Base-by-base conservation (phyloP, 1,140 invertebrate genomes). In the Dinoponera quadriceps region DNA sequence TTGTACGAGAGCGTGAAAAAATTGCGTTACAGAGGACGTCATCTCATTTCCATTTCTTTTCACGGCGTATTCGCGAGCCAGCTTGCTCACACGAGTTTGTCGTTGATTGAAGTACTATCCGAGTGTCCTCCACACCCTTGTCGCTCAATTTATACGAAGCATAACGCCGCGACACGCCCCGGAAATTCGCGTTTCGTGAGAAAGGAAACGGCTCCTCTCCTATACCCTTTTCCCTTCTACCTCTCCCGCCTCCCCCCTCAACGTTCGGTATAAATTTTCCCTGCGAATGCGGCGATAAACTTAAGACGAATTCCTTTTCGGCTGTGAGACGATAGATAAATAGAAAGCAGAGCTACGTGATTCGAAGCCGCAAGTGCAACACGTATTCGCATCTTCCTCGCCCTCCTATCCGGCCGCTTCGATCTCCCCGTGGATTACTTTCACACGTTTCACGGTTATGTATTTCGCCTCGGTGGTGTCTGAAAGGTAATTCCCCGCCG, bases 131-230 rank as follows among this genome's bases (percentile, higher is more conserved):
- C 49, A 44, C 33, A 9, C 75, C 33, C 33, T 68, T 68, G 65
- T 66, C 65, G 65, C 33, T 80, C 25, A 80, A 80, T 80, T 80
- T 80, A 69, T 80, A 69, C 75, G 33, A 5, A 44, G 51, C 51
- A 80, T 80, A 80, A 80, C 18, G 49, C 49, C 63, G 14, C 27
- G 65, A 69, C 75, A 80, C 75, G 75, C 75, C 75, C 75, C 75
- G 75, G 75, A 80, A 80, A 71, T 65, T 80, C 75, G 51, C 51
- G 69, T 71, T 80, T 80, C 75, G 51, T 80, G 75, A 80, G 75
- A 80, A 80, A 80, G 75, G 75, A 80, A 80, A 51, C 55, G 57
- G n/a, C 54, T n/a, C 54, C 54, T 20, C n/a, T 55, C 20, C n/a
- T 11, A 7, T 44, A 9, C 54, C 54, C 51, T 54, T 4, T 16